Evolutionary conservation across 1,140 invertebrate genomes (phyloP), one percentile per base, ranked within the genome.

Genomic region (Ooceraea biroi): DNA sequence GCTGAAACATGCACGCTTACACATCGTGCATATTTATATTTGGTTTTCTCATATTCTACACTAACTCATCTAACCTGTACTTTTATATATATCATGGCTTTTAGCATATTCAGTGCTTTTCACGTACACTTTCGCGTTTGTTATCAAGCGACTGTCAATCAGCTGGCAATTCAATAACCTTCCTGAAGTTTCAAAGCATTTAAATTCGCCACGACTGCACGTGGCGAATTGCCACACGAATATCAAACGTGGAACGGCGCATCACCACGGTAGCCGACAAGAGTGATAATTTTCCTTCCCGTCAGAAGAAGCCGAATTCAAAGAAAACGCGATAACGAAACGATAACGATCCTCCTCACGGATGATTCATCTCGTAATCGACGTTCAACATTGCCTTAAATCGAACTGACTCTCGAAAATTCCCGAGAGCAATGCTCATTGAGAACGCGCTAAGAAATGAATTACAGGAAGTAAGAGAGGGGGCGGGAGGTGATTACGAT

Each of bases 271-370:
- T 14, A 27, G 17, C 12, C 12, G 22, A 63, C 36, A 57, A 25
- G 36, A 14, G 14, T 7, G 14, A 55, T 11, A 36, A 44, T 36
- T 3, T 19, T 44, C 14, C 7, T 19, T 44, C 14, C 2, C 5
- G 12, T 22, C 4, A 41, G 14, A 55, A 73, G 41, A 52, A 61
- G 11, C 3, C 30, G 27, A 41, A 44, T 74, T 74, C 5, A 71
- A 85, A 74, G 1, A 36, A 2, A 30, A 69, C 63, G 63, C 63
- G 17, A 27, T 10, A 8, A 72, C 36, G 36, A n/a, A 19, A 22
- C 52, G 46, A 74, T 84, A 87, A 84, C 25, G 57, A 85, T 88
- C 57, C n/a, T n/a, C n/a, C 83, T 63, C 46, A 4, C 30, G 17
- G 17, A 68, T n/a, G 44, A 50, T 58, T 30, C 11, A 41, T 3